Conservation (phyloP, 92 coral and sea anemone genomes). For the Epizoanthus stellaris region DNA sequence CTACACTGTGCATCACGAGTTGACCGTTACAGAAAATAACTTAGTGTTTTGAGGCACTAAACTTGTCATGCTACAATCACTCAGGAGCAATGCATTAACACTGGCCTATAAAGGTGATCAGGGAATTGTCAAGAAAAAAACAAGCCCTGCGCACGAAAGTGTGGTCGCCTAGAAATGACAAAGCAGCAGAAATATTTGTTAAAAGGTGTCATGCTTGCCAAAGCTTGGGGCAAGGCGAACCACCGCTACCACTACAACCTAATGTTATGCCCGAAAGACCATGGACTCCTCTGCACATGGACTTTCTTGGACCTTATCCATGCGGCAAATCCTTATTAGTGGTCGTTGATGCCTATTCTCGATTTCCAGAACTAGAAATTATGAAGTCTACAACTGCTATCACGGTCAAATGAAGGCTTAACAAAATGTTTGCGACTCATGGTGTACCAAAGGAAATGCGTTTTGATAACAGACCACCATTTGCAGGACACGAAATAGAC, state of each 20-base stretch:
- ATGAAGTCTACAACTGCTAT: conserved; percentile 1
- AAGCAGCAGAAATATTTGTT: conserved; percentile 33
- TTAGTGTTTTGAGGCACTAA: conserved; percentile 28
- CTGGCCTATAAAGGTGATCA: conserved; percentile 54
- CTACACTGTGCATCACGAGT: neutral
- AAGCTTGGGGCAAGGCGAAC: conserved; percentile 47
- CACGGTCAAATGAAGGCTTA: conserved; percentile 16
- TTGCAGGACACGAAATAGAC: conserved; percentile 1
- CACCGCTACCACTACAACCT: conserved; percentile 43
- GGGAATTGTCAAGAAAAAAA: conserved; percentile 45
- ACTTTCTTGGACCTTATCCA: conserved; percentile 43
- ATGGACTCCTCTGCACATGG: conserved; percentile 39
- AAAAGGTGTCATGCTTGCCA: conserved; percentile 44
- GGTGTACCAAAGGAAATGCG: conserved; percentile 38
- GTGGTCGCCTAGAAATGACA: conserved; percentile 27
- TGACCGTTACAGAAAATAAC: conserved; percentile 14
- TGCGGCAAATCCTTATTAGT: conserved; percentile 34
- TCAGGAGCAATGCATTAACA: conserved; percentile 38
- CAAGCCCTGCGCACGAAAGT: conserved; percentile 49
- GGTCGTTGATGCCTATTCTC: conserved; percentile 17
- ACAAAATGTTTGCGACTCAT: conserved; percentile 40
- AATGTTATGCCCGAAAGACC: conserved; percentile 37
- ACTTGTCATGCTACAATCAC: conserved; percentile 35
- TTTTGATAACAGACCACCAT: conserved; percentile 38
- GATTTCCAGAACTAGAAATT: conserved; percentile 15